Evolutionary conservation across 2,888 invertebrate species (phyloP).

Genomic region (Lucinisca nassula): DNA sequence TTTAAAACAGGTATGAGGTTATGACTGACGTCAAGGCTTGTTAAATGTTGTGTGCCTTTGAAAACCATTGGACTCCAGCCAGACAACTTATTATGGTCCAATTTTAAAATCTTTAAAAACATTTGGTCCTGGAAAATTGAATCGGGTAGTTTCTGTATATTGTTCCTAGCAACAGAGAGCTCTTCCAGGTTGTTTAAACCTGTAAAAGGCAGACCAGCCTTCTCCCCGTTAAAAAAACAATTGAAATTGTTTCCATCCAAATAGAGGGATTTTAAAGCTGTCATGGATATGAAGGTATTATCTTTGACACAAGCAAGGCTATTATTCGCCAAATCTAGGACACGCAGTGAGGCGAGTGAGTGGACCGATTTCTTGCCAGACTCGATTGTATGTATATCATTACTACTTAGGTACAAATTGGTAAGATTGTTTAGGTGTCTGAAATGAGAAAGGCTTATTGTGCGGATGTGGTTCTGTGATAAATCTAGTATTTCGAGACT

Average conservation of each 20-base stretch:
- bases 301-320: slow-evolving; percentile 62
- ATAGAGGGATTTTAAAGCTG: slow-evolving; percentile 67
- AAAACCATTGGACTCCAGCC: slow-evolving; percentile 71
- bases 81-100: slow-evolving; percentile 91
- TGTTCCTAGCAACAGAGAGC: slow-evolving; percentile 84
- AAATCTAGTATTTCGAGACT: slow-evolving; percentile 95
- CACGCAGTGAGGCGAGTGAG: slow-evolving; percentile 61
- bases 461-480: slow-evolving; percentile 81
- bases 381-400: slow-evolving; percentile 80
- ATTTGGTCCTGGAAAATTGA: slow-evolving; percentile 90
- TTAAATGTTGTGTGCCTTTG: slow-evolving; percentile 42
- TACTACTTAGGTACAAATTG: slow-evolving; percentile 92
- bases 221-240: slow-evolving; percentile 61
- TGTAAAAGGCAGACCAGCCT: slow-evolving; percentile 61
- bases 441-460: slow-evolving; percentile 88
- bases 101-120: slow-evolving; percentile 90
- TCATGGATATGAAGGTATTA: slow-evolving; percentile 61
- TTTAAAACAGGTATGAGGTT: slow-evolving; percentile 85
- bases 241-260: slow-evolving; percentile 75
- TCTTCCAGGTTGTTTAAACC: slow-evolving; percentile 68
- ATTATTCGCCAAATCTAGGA: slow-evolving; percentile 76
- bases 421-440: slow-evolving; percentile 90
- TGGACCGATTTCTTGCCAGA: slow-evolving; percentile 57
- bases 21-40: slow-evolving; percentile 79
- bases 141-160: slow-evolving; percentile 81